These are phyloP conservation scores for Pseudochirops cupreus DNA, from an alignment of 2,797 vertebrate species.

Conservation along the genomic window DNA sequence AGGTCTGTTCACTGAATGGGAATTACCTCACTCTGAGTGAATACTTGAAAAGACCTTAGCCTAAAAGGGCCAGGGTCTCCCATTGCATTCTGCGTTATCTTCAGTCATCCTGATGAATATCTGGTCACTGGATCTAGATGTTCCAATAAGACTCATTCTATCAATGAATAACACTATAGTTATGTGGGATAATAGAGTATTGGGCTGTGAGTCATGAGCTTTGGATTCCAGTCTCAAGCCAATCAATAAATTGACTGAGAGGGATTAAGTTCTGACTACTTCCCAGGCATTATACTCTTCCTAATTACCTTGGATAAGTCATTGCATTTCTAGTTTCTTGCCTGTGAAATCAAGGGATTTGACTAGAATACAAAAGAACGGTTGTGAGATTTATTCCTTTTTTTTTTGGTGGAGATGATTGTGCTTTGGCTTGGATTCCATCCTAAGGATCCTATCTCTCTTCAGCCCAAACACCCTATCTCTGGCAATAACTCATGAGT, in stretches of 20 bases:
- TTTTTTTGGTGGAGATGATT: neutral
- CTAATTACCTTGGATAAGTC: neutral
- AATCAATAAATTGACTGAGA: neutral
- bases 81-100: too few relatives aligned
- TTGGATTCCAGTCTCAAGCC: neutral
- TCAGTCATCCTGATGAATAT: too few relatives aligned
- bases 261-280: neutral
- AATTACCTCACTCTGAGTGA: too few relatives aligned
- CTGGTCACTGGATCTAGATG: too few relatives aligned
- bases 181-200: slow-evolving; percentile 9
- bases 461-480: too few relatives aligned
- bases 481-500: too few relatives aligned
- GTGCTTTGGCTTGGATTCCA: too few relatives aligned
- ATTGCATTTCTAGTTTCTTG: neutral
- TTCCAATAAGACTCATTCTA: slow-evolving; percentile 10
- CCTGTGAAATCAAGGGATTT: neutral
- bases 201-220: neutral
- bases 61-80: too few relatives aligned
- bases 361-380: slow-evolving; percentile 22
- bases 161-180: slow-evolving; percentile 47
- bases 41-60: too few relatives aligned
- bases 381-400: neutral
- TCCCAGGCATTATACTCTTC: neutral
- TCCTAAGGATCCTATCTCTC: too few relatives aligned
- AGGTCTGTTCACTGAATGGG: too few relatives aligned